Percentiles rank a stretch among this genome's conserved stretches.
Conservation (phyloP, 2,113 vertebrate genomes). For the Bubalus kerabau region DNA sequence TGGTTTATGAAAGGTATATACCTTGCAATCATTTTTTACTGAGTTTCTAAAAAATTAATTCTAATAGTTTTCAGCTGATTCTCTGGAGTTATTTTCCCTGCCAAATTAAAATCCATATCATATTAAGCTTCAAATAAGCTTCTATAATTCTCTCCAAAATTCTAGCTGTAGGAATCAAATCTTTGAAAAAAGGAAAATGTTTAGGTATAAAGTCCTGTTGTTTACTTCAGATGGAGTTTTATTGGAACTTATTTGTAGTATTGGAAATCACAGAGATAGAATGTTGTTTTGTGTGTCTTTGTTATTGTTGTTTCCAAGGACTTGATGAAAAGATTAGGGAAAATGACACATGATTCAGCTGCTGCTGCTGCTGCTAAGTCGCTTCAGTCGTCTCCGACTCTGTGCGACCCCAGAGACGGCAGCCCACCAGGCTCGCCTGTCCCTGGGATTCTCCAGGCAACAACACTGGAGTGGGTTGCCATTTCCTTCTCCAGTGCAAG, state of each 20-base stretch:
- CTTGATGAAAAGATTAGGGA: not conserved
- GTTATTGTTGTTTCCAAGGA: not conserved
- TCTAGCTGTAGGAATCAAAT: not conserved
- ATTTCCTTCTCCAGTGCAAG: too few species aligned
- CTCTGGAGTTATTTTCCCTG: not conserved
- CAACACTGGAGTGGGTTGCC: too few species aligned
- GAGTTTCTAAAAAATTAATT: constrained; percentile 36
- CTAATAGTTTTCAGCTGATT: constrained; percentile 16
- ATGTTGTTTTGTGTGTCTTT: not conserved
- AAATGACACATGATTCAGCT: not conserved
- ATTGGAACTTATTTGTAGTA: not conserved
- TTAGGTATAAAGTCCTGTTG: not conserved
- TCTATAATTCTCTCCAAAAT: not conserved
- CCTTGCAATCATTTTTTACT: constrained; percentile 35
- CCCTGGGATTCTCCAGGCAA: too few species aligned
- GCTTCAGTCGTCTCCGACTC: too few species aligned
- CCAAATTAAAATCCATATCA: constrained; percentile 17
- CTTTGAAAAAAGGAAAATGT: not conserved
- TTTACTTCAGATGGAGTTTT: not conserved
- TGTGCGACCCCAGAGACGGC: too few species aligned
- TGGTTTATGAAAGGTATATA: not conserved
- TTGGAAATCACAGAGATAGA: not conserved
- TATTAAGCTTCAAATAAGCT: not conserved
- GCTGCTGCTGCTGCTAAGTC: too few species aligned
- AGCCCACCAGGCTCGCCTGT: too few species aligned